Conservation (phyloP, 1,140 invertebrate genomes). For the Pararge aegeria region DNA sequence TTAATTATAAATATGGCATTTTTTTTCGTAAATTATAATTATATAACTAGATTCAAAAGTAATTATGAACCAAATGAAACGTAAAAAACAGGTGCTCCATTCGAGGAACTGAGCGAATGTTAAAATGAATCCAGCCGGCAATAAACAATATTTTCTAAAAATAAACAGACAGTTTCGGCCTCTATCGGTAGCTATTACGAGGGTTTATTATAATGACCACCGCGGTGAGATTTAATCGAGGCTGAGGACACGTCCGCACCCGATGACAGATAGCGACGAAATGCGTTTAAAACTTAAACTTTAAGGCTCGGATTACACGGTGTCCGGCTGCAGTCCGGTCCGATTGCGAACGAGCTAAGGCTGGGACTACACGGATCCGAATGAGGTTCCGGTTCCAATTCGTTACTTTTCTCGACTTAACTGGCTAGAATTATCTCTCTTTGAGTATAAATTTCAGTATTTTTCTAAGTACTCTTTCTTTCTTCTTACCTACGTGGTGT, state of each 20-base stretch:
- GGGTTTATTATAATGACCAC: constrained; percentile 68
- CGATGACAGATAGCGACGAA: constrained; percentile 70
- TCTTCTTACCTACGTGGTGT: too few species aligned
- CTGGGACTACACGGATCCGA: too few species aligned
- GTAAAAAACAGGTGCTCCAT: neutral
- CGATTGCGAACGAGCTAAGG: too few species aligned
- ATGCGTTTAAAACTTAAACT: constrained; percentile 54
- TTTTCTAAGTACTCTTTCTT: too few species aligned
- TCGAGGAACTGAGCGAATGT: neutral
- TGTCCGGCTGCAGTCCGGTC: neutral
- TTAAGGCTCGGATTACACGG: constrained; percentile 17
- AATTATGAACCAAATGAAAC: neutral
- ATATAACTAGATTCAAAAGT: too few species aligned
- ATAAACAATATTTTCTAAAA: constrained; percentile 13
- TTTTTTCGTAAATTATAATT: too few species aligned
- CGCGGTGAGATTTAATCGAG: constrained; percentile 65
- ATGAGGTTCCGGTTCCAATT: too few species aligned
- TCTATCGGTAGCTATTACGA: constrained; percentile 48
- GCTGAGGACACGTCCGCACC: constrained; percentile 48
- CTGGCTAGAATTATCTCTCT: too few species aligned
- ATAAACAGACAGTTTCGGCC: constrained; percentile 12
- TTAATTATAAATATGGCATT: too few species aligned
- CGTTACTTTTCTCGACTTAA: too few species aligned
- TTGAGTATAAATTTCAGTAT: too few species aligned
- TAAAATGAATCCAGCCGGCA: neutral